Evolutionary conservation across 2,888 invertebrate species (phyloP).

Genomic region (Macroteleia sp.): DNA sequence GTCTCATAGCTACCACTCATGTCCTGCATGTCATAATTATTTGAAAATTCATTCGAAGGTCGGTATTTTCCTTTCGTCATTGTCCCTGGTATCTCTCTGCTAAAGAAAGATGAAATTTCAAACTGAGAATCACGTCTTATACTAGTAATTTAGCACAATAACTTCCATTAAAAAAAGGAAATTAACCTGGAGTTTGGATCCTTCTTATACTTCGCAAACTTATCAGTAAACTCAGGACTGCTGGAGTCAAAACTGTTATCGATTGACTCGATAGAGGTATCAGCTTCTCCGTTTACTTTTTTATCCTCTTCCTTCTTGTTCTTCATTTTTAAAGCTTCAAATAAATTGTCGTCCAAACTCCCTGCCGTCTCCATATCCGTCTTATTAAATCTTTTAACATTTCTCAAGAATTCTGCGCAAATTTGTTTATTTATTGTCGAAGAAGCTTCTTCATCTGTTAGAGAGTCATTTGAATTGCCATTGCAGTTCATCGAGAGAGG

Average conservation of each 20-base stretch:
- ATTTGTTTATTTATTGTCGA: constrained; percentile 69
- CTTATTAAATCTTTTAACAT: constrained; percentile 81
- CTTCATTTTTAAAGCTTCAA: constrained; percentile 73
- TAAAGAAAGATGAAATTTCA: neutral
- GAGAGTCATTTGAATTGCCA: constrained; percentile 80
- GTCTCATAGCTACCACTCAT: constrained; percentile 86
- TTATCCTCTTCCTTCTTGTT: constrained; percentile 78
- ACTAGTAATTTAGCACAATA: no score
- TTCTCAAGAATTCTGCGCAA: constrained; percentile 76
- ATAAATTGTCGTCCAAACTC: constrained; percentile 81
- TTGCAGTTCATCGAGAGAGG: constrained; percentile 84
- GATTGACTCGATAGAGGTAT: constrained; percentile 80
- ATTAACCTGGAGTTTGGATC: constrained; percentile 72
- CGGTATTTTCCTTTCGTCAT: constrained; percentile 80
- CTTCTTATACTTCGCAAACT: constrained; percentile 71
- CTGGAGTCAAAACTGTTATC: constrained; percentile 81
- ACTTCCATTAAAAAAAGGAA: no score
- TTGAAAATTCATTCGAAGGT: constrained; percentile 79
- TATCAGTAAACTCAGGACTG: constrained; percentile 76
- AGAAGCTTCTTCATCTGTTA: constrained; percentile 78
- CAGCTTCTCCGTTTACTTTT: constrained; percentile 76
- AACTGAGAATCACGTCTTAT: no score
- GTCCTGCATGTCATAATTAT: constrained; percentile 77
- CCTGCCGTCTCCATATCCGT: constrained; percentile 77
- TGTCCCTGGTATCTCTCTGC: constrained; percentile 80